Evolutionary conservation across 2,797 vertebrate species (phyloP).

Genomic region (Mormyrops attenuatus): DNA sequence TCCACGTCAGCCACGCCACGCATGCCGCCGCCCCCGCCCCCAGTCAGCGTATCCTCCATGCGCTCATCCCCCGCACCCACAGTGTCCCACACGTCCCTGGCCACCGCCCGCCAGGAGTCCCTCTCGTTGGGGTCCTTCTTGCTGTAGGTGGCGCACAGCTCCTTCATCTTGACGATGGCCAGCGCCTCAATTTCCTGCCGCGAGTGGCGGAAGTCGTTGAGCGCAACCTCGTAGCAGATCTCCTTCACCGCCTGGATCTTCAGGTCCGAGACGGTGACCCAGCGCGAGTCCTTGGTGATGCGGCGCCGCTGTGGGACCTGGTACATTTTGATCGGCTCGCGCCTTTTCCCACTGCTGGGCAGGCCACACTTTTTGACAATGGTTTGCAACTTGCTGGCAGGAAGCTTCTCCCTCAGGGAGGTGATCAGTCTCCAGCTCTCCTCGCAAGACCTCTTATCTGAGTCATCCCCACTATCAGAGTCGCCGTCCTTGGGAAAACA

Average conservation of each 20-base stretch:
- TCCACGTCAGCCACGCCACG: constrained; percentile 76
- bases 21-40: constrained; percentile 47
- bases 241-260: constrained; percentile 99
- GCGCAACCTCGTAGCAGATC: constrained; percentile 96
- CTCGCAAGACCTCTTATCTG: constrained; percentile 99
- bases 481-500: constrained; percentile 98
- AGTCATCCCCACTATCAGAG: constrained; percentile 99
- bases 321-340: constrained; percentile 96
- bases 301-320: constrained; percentile 92
- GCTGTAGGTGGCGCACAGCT: constrained; percentile 86
- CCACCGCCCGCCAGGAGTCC: constrained; percentile 93
- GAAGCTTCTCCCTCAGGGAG: constrained; percentile 98
- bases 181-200: constrained; percentile 97
- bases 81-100: constrained; percentile 97
- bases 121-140: constrained; percentile 98
- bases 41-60: constrained; percentile 76
- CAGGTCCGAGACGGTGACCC: constrained; percentile 97
- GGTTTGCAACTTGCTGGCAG: constrained; percentile 97
- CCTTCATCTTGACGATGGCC: constrained; percentile 98
- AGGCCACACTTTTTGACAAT: constrained; percentile 99
- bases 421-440: constrained; percentile 99
- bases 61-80: constrained; percentile 94
- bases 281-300: constrained; percentile 95
- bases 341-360: constrained; percentile 96
- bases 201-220: constrained; percentile 95